Conservation (phyloP, 2,888 invertebrate species). For the Pandemis heparana region DNA sequence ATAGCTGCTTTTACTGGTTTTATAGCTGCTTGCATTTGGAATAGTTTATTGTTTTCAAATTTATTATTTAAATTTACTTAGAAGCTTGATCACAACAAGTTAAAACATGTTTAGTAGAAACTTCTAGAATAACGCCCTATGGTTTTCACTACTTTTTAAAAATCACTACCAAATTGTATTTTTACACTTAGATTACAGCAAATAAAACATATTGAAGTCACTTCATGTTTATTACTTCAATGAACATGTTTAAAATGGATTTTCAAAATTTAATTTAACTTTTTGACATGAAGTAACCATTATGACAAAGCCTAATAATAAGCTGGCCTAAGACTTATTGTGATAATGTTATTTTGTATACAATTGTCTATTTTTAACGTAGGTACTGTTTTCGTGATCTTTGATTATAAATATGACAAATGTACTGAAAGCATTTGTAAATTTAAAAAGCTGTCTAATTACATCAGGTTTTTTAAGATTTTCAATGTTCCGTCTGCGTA, state of each 20-base stretch:
- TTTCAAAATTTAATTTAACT: slow-evolving; percentile 8
- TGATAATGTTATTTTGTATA: slow-evolving; percentile 39
- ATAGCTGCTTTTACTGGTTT: too few relatives aligned
- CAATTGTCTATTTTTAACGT: slow-evolving; percentile 15
- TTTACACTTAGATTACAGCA: slow-evolving; percentile 65
- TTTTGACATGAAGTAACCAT: slow-evolving; percentile 56
- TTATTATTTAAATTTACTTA: too few relatives aligned
- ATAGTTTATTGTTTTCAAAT: too few relatives aligned
- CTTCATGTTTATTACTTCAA: slow-evolving; percentile 47
- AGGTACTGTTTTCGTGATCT: slow-evolving; percentile 16
- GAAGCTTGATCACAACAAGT: neutral
- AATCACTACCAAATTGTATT: slow-evolving; percentile 47
- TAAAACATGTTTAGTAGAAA: slow-evolving; percentile 13
- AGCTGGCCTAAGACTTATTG: slow-evolving; percentile 56
- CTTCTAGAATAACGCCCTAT: slow-evolving; percentile 35
- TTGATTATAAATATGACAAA: neutral
- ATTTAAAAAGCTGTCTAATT: too few relatives aligned
- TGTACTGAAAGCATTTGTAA: too few relatives aligned
- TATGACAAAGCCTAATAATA: slow-evolving; percentile 48
- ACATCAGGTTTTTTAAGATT: too few relatives aligned
- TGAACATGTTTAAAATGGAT: neutral
- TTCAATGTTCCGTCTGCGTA: too few relatives aligned
- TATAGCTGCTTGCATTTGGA: too few relatives aligned
- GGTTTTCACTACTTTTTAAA: slow-evolving; percentile 36
- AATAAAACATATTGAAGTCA: slow-evolving; percentile 50